phyloP scores from a whole-genome alignment of 2,888 invertebrate species.

The Eristalis tenax region DNA sequence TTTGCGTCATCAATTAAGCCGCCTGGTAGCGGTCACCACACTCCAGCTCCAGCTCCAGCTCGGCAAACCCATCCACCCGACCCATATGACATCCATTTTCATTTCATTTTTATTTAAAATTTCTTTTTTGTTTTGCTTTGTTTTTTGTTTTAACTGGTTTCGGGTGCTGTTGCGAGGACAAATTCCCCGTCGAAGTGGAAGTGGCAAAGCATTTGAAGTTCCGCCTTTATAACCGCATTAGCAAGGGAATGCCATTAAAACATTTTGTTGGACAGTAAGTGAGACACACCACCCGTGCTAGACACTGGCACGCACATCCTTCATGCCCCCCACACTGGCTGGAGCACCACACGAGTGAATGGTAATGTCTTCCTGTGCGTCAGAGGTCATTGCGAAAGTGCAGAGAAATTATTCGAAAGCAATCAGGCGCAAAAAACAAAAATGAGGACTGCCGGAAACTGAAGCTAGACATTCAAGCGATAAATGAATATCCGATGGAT shows the following conservation, averaged over 20 bases:
- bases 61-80: neutral
- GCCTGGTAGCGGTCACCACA: neutral
- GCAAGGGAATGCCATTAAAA: conserved; percentile 29
- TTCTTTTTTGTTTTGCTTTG: neutral
- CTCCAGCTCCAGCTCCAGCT: neutral
- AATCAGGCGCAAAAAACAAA: conserved; percentile 16
- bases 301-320: conserved; percentile 5
- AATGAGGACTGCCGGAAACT: neutral
- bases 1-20: conserved; percentile 34
- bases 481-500: conserved; percentile 25
- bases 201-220: neutral
- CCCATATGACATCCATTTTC: conserved; percentile 1
- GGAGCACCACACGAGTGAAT: neutral
- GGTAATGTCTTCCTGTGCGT: conserved; percentile 44
- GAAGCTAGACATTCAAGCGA: conserved; percentile 8
- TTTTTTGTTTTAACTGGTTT: neutral
- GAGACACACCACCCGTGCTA: neutral
- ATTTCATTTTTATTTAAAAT: neutral
- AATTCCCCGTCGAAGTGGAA: conserved; percentile 11
- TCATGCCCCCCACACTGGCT: neutral
- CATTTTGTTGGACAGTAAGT: neutral
- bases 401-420: conserved; percentile 11
- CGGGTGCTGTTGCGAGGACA: neutral
- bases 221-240: conserved; percentile 20
- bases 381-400: conserved; percentile 11